Evolutionary conservation across 2,113 vertebrate species (phyloP).

Genomic region (Proteles cristata): DNA sequence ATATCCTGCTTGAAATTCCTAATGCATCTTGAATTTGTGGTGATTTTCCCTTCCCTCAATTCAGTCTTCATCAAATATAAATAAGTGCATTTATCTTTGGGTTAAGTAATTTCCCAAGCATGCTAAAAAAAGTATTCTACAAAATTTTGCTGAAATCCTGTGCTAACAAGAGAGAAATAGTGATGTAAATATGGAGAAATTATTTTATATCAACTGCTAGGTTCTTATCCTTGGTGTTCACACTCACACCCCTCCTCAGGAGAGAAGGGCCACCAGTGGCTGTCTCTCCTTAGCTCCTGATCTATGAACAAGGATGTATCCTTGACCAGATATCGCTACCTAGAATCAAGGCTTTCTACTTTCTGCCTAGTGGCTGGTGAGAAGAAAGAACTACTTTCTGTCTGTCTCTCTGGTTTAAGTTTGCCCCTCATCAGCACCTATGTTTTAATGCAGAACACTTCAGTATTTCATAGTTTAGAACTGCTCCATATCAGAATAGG

Average conservation of each 20-base stretch:
- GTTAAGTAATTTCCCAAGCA: background rate
- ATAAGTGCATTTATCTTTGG: background rate
- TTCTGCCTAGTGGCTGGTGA: background rate
- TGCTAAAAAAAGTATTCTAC: background rate
- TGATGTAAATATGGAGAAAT: background rate
- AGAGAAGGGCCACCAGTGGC: background rate
- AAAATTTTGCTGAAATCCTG: conserved; percentile 38
- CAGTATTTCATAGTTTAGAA: background rate
- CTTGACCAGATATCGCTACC: background rate
- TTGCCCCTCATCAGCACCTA: background rate
- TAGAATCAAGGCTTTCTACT: background rate
- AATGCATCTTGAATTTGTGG: conserved; percentile 3
- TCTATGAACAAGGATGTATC: background rate
- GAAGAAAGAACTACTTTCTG: background rate
- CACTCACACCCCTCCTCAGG: background rate
- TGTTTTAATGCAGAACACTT: background rate
- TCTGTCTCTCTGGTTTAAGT: background rate
- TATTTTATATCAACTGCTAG: background rate
- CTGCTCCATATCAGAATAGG: background rate
- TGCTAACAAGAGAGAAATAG: conserved; percentile 15
- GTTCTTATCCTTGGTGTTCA: background rate
- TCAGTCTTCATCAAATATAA: background rate
- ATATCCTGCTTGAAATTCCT: conserved; percentile 17
- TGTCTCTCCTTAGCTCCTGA: background rate
- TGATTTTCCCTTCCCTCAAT: background rate